These are phyloP conservation scores for Mesorhabditis sp. DNA, from an alignment of 2,888 invertebrate species.

Conservation along the genomic window DNA sequence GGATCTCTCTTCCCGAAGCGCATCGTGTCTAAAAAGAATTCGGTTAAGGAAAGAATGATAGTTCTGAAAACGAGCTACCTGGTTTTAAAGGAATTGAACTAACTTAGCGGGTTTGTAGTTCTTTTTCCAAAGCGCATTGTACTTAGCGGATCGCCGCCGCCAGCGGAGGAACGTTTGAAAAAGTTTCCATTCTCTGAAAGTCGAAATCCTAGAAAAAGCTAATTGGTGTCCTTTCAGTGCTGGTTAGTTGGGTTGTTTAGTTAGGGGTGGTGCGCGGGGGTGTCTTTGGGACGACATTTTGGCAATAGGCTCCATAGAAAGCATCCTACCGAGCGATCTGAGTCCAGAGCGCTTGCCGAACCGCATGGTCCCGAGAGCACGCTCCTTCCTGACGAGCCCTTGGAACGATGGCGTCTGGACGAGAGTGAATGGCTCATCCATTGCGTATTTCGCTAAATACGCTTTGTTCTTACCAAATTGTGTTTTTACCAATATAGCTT, in stretches of 20 bases:
- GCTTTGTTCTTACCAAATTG: no score
- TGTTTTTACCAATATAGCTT: slow-evolving; percentile 8
- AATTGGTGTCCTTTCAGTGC: no score
- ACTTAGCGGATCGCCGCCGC: slow-evolving; percentile 22
- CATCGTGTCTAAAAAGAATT: background rate
- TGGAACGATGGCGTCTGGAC: no score
- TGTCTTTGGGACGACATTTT: no score
- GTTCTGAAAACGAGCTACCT: background rate
- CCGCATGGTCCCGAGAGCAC: slow-evolving; percentile 42
- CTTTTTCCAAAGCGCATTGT: slow-evolving; percentile 37
- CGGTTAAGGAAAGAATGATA: background rate
- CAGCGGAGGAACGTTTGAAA: no score
- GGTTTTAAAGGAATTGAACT: background rate
- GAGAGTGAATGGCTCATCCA: no score
- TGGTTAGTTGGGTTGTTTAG: no score
- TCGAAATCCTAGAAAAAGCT: no score
- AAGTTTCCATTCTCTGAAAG: no score
- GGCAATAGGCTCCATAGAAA: background rate
- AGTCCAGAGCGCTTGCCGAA: slow-evolving; percentile 30
- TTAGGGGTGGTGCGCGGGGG: no score
- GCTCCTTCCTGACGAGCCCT: slow-evolving; percentile 14
- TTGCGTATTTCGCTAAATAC: no score
- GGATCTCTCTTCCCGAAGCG: slow-evolving; percentile 28
- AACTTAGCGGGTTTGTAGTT: background rate
- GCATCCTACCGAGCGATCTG: slow-evolving; percentile 17